Percentiles rank a stretch among this genome's conserved stretches.
phyloP scores from a whole-genome alignment of 2,113 vertebrate species.

The Falco punctatus region DNA sequence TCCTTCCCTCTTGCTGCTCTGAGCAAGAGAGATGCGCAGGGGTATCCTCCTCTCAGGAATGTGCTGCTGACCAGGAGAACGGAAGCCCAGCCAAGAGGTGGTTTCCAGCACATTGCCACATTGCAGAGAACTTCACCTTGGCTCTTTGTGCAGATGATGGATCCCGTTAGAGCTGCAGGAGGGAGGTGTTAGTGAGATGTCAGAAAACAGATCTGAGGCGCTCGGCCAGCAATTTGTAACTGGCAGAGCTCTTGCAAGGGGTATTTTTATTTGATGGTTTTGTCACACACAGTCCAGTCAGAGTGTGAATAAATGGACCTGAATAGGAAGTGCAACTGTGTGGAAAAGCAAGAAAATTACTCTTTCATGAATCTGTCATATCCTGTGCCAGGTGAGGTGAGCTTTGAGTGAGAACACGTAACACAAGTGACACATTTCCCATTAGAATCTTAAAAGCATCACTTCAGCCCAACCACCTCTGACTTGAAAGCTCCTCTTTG shows the following conservation, averaged over 20 bases:
- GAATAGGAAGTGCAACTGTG: background rate
- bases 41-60: background rate
- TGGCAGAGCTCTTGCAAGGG: background rate
- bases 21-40: background rate
- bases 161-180: background rate
- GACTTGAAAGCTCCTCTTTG: background rate
- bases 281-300: background rate
- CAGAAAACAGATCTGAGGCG: background rate
- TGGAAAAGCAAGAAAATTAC: background rate
- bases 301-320: background rate
- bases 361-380: background rate
- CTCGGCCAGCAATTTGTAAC: background rate
- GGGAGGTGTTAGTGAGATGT: background rate
- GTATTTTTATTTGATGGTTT: background rate
- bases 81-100: background rate
- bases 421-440: background rate
- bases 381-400: background rate
- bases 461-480: background rate
- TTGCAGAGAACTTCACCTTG: background rate
- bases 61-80: background rate
- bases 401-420: background rate
- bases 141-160: background rate
- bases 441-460: background rate
- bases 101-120: accelerated
- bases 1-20: background rate